phyloP scores from a whole-genome alignment of 2,797 vertebrate genomes.

The Meriones psammophilus region DNA sequence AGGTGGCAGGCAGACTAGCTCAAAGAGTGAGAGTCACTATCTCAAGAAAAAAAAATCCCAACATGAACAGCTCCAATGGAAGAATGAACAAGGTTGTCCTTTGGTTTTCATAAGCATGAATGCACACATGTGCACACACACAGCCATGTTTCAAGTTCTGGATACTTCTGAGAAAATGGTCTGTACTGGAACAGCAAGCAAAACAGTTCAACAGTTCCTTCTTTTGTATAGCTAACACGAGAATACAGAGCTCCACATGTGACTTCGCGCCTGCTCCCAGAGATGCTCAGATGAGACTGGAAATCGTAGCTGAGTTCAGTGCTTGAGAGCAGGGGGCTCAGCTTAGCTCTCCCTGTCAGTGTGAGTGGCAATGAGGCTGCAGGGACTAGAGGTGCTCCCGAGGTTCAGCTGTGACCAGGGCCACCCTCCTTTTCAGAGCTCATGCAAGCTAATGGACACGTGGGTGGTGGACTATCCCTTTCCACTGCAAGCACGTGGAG shows the following conservation, averaged over 20 bases:
- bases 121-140: background rate
- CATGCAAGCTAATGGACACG: background rate
- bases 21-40: background rate
- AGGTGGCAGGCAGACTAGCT: background rate
- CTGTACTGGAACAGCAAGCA: background rate
- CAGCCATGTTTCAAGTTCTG: background rate
- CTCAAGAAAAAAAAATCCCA: background rate
- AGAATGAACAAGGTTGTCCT: background rate
- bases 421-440: background rate
- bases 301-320: background rate
- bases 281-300: background rate
- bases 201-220: background rate
- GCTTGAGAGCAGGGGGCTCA: background rate
- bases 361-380: background rate
- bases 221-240: background rate
- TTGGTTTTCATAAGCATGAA: background rate
- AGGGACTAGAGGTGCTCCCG: background rate
- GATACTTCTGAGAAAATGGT: conserved; percentile 9
- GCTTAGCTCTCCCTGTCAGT: background rate
- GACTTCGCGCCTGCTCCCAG: background rate
- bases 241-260: background rate
- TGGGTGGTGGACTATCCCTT: background rate
- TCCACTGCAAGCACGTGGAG: background rate
- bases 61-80: background rate
- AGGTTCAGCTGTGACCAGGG: background rate